Evolutionary conservation across 2,888 invertebrate genomes (phyloP).

Genomic region (Lycaena phlaeas): DNA sequence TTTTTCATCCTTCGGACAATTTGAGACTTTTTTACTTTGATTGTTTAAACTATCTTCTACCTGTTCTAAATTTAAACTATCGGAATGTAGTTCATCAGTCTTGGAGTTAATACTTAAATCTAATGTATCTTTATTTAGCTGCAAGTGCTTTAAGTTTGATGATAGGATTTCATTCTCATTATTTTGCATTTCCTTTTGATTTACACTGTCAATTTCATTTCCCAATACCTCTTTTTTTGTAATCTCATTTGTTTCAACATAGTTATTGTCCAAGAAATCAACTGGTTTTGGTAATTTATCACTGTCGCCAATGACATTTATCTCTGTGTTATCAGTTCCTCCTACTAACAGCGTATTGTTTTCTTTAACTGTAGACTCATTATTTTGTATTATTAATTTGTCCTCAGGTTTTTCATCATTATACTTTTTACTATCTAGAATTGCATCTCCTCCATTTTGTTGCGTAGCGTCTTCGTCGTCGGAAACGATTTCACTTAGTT

Average conservation of each 20-base stretch:
- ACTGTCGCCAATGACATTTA: not conserved
- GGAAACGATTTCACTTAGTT: constrained; percentile 68
- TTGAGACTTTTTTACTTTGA: no score
- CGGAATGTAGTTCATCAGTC: no score
- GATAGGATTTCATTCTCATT: no score
- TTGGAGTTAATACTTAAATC: no score
- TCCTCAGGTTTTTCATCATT: not conserved
- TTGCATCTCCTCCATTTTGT: constrained; percentile 2
- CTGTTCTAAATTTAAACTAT: no score
- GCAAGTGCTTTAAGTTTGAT: no score
- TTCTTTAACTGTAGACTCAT: not conserved
- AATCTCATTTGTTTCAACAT: not conserved
- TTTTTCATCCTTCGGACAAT: not conserved
- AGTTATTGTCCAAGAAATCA: not conserved
- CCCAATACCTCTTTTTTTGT: not conserved
- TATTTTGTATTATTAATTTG: not conserved
- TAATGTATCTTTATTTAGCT: no score
- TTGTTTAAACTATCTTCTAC: no score
- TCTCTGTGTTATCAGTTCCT: not conserved
- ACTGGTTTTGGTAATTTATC: not conserved
- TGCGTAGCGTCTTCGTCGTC: constrained; percentile 53
- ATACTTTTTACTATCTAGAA: not conserved
- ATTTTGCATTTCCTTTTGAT: constrained; percentile 1
- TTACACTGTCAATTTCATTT: not conserved
- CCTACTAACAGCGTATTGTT: not conserved